Evolutionary conservation across 2,888 invertebrate species (phyloP), one percentile per base, ranked within the genome.

Genomic region (Pterobdella sp.): DNA sequence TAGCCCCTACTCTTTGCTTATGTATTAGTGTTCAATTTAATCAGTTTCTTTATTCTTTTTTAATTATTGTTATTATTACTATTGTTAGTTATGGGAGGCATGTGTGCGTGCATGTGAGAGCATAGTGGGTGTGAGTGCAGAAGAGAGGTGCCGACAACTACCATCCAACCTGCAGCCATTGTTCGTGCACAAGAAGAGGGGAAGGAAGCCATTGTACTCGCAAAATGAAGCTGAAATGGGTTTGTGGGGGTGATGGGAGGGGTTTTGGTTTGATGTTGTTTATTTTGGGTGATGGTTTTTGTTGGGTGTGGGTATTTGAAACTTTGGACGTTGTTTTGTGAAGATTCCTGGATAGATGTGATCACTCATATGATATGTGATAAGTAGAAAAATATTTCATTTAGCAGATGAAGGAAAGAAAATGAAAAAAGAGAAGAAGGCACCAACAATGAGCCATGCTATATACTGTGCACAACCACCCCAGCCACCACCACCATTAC

Each of bases 31-130:
- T n/a, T n/a, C n/a, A n/a, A n/a, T n/a, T n/a, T n/a, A n/a, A n/a
- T n/a, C n/a, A n/a, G n/a, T n/a, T n/a, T n/a, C n/a, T n/a, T n/a
- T n/a, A n/a, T n/a, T n/a, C n/a, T n/a, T n/a, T n/a, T n/a, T n/a
- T n/a, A n/a, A 42, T 42, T 14, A 42, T 42, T 22, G 22, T 42
- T 22, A 42, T 42, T 22, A 22, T 22, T 22, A 42, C 49, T 14
- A 7, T 14, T 22, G 22, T 14, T 26, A 56, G 60, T 56, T 52
- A 1, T 71, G 71, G 71, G 71, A 71, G 22, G 71, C 63, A 26
- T 71, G 52, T 26, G 71, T 71, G 4, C 52, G 71, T 32, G 42
- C 71, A 22, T 42, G 35, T 56, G 71, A 71, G 37, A 52, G n/a
- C 35, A 63, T 32, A 18, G 35, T 63, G 0, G 36, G 3, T n/a